Base-by-base conservation (phyloP, 23 tunicate genomes). In the Ciona savignyi region DNA sequence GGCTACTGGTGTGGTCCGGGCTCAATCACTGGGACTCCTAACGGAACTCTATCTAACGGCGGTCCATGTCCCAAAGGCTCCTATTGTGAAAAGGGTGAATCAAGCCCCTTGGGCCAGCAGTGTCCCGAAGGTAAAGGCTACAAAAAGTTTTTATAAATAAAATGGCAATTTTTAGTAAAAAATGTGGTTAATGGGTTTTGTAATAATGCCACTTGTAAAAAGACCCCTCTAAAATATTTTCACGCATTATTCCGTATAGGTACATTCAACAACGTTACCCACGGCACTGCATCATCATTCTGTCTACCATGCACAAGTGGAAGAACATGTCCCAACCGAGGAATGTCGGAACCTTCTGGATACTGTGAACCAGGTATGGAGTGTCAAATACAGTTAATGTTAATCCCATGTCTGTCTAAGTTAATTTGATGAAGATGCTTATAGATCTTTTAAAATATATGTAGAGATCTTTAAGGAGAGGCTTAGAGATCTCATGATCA, bases 11-110 rank as follows among this genome's bases (percentile, higher is more conserved):
- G 99, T 64, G 74, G 71, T 0, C n/a, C 3, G 9, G 99, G 99
- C 29, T 85, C 87, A 30, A 77, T 62, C 0, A 86, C 88, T 0
- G 69, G 81, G 4, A 66, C 81, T 3, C 97, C 97, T 1, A 72
- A 84, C 35, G 97, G 80, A 1, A 60, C 83, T 1, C 22, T n/a
- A 3, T 15, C 25, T 0, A 73, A 27, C n/a, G 93, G 93, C 15
- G 98, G 98, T 2, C 90, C 99, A 11, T 95, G 99, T 67, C 96
- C 99, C 1, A 27, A 26, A 1, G 99, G 99, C 6, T 76, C 68
- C 28, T 85, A 48, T 33, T 95, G 99, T 61, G 66, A 61, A 4
- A 42, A 29, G 29, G 97, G 96, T 4, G 65, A 80, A 20, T 35
- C 71, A 3, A 29, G 51, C 29, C 87, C 87, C 2, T 23, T 64